phyloP scores from a whole-genome alignment of 2,797 vertebrate species.

The Gymnoscopelus braueri region DNA sequence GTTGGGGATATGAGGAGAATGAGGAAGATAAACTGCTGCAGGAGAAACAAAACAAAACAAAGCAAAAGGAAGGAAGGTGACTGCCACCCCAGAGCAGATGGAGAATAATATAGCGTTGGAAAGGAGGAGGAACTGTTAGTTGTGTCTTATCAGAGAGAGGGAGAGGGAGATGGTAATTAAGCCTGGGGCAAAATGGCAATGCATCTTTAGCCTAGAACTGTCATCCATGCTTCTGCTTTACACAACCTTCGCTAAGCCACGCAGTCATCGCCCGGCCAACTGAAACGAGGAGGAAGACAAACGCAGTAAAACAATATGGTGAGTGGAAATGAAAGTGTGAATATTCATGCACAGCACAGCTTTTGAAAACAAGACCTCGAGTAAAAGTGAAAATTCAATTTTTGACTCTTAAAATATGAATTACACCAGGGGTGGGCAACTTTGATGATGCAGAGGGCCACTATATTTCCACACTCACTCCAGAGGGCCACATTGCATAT shows the following conservation, averaged over 20 bases:
- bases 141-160: slow-evolving; percentile 62
- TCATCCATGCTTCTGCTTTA: slow-evolving; percentile 52
- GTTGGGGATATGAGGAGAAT: slow-evolving; percentile 15
- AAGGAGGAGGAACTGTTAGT: slow-evolving; percentile 33
- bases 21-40: slow-evolving; percentile 28
- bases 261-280: slow-evolving; percentile 35
- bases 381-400: no score
- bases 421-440: no score
- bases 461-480: no score
- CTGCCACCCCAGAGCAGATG: not conserved
- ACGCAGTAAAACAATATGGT: slow-evolving; percentile 17
- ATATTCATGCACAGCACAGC: no score
- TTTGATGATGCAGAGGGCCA: no score
- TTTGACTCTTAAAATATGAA: no score
- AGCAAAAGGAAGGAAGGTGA: not conserved
- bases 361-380: no score
- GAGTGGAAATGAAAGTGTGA: no score
- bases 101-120: slow-evolving; percentile 49
- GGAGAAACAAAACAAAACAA: not conserved
- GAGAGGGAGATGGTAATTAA: slow-evolving; percentile 69
- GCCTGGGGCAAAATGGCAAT: slow-evolving; percentile 60
- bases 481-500: no score
- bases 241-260: slow-evolving; percentile 36
- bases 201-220: slow-evolving; percentile 65
- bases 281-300: slow-evolving; percentile 39